Percentiles rank a stretch among this genome's conserved stretches.
These are phyloP conservation scores for Tonatia bakeri DNA, from an alignment of 2,113 vertebrate genomes.

Conservation along the genomic window DNA sequence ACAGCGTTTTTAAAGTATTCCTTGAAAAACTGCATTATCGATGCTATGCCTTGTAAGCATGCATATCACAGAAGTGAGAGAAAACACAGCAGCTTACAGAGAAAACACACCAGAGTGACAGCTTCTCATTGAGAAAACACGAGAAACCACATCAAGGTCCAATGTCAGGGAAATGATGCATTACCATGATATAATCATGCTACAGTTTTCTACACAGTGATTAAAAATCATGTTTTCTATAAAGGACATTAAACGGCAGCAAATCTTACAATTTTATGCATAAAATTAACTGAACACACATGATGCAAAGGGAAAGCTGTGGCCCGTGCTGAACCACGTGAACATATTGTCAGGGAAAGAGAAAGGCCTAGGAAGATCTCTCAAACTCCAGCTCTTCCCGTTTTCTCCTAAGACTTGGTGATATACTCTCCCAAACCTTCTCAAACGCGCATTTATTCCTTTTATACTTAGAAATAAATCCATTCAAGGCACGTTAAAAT, in stretches of 20 bases:
- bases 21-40: background rate
- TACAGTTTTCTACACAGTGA: background rate
- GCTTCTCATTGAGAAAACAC: background rate
- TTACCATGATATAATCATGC: background rate
- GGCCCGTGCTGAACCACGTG: background rate
- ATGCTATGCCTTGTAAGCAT: background rate
- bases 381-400: background rate
- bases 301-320: background rate
- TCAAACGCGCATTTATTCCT: background rate
- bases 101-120: background rate
- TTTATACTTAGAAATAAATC: constrained; percentile 33
- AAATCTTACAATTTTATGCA: background rate
- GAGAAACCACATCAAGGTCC: background rate
- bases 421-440: background rate
- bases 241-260: background rate
- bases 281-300: background rate
- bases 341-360: background rate
- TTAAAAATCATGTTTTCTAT: background rate
- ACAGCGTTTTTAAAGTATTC: background rate
- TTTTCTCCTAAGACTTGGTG: background rate
- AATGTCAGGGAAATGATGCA: background rate
- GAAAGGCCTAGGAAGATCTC: background rate
- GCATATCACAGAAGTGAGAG: background rate
- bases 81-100: background rate
- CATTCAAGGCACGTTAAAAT: constrained; percentile 23